Base-by-base conservation (phyloP, 2,888 invertebrate genomes). In the Eupithecia insigniata region DNA sequence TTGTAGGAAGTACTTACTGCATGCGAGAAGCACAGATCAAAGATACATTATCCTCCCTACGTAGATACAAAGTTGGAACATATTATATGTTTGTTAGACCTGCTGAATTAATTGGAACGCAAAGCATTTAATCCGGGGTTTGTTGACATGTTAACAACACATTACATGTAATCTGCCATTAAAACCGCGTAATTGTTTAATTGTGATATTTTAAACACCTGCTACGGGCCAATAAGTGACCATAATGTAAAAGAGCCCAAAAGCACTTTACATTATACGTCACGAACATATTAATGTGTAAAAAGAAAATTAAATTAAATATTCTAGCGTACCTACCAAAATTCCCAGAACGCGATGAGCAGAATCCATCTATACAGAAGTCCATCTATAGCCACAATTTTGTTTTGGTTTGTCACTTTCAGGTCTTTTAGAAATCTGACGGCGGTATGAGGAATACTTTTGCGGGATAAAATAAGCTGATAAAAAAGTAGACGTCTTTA, bases 221-320 rank as follows among this genome's bases (percentile, higher is more conserved):
- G 73, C 64, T 70, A 67, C 70, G 69, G 36, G 36, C 67, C 60
- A 71, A 66, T 73, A 73, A 70, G 73, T 70, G 67, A 73, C 73
- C 70, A 43, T 66, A 62, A 71, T 64, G 81, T 76, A 81, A 83
- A 83, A 81, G 78, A 80, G 79, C 26, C 22, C 3, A 26, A 55
- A 55, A 55, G 22, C 14, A 55, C 55, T 55, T 26, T 55, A 55
- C 55, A 26, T 26, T 51, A 55, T 14, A 26, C 55, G 55, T 51
- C 22, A 43, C n/a, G 43, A 43, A n/a, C 18, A 1, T 39, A 2
- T 14, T 14, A 30, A 4, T 30, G 16, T 39, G 39, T 18, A 39
- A 14, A 39, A 16, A 39, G n/a, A n/a, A n/a, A n/a, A n/a, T n/a
- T n/a, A 39, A 36, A 36, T 32, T 1, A 36, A 36, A 36, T 7